Base-by-base conservation (phyloP, 2,888 invertebrate species). In the Gari tellinella region DNA sequence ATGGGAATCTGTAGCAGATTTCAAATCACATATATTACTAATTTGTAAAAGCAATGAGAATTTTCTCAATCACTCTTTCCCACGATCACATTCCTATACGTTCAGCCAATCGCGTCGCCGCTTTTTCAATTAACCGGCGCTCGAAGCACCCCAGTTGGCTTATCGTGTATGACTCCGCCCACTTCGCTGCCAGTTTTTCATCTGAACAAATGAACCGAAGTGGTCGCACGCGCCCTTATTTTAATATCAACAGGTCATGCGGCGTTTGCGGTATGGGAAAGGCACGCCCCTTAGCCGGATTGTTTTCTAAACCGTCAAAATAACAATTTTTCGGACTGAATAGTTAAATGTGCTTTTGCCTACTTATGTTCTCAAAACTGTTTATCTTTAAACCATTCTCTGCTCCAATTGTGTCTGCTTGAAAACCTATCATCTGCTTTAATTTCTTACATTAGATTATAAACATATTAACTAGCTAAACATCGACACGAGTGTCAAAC, bases 41-140 rank as follows among this genome's bases (percentile, higher is more conserved):
- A 80, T 78, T 80, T 82, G 72, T 49, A 64, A 58, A n/a, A 66
- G 66, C 81, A 85, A 81, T 89, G 89, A 86, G 89, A 89, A 89
- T 84, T 75, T 81, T 74, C 74, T 76, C 75, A 76, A 80, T 77
- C 69, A 79, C 77, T 68, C 80, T 73, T 89, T 89, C 89, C 89
- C 89, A 89, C 89, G 89, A 80, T 89, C 76, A 75, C 75, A 80
- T 81, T 72, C 80, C 82, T 65, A 60, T 31, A 82, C 81, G 52
- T 43, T 46, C 63, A 65, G 60, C 89, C 88, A 89, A 89, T 88
- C 80, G 65, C 43, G 62, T 52, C 37, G 38, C 21, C 38, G 26
- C 43, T 56, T 58, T 61, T 73, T 60, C 72, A 60, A 49, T 65
- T 57, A 72, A 75, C 79, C 72, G 69, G 74, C 75, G 72, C 62